phyloP scores from a whole-genome alignment of 2,113 vertebrate species.

The Thunnus thynnus region DNA sequence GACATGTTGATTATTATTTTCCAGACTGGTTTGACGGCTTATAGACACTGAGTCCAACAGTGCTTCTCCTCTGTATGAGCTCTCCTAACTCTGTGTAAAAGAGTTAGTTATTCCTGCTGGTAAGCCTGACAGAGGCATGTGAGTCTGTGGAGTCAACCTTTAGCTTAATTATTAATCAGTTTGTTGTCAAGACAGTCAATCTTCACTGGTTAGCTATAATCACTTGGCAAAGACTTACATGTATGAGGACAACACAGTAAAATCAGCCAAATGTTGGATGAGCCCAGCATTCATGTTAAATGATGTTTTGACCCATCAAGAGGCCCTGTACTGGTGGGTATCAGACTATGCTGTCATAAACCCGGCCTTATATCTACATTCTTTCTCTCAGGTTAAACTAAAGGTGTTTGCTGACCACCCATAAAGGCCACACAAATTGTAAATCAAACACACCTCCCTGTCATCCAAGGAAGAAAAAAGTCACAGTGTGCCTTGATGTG shows the following conservation, averaged over 20 bases:
- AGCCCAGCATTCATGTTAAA: too few relatives aligned
- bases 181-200: constrained; percentile 56
- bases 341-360: too few relatives aligned
- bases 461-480: too few relatives aligned
- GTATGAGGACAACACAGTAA: background rate
- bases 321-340: too few relatives aligned
- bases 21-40: background rate
- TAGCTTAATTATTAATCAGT: constrained; percentile 80
- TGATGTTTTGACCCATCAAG: too few relatives aligned
- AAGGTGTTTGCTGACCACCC: too few relatives aligned
- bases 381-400: too few relatives aligned
- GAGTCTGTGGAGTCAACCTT: constrained; percentile 56
- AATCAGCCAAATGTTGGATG: too few relatives aligned
- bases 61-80: background rate
- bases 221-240: background rate
- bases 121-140: constrained; percentile 10
- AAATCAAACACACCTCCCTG: too few relatives aligned
- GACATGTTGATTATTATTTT: constrained; percentile 52
- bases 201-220: constrained; percentile 59
- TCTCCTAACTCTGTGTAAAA: background rate
- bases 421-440: too few relatives aligned
- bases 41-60: background rate
- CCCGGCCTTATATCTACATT: too few relatives aligned
- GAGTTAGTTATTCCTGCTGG: background rate
- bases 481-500: too few relatives aligned